These are phyloP conservation scores for Jaculus jaculus DNA, from an alignment of 2,113 vertebrate genomes.

Conservation along the genomic window DNA sequence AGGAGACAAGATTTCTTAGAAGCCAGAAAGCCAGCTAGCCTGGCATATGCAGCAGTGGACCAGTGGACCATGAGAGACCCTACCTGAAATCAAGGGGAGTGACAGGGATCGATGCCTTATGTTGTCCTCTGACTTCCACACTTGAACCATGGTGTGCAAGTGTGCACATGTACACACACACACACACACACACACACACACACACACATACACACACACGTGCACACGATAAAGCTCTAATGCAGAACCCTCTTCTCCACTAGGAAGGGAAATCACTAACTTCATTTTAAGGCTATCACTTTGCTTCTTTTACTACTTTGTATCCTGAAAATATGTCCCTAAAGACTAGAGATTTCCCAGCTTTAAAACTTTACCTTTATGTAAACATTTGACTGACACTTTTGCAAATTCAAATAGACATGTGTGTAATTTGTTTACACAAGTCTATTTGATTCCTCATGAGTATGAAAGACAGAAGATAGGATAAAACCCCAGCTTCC, in stretches of 20 bases:
- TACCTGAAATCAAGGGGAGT: no score
- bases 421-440: background rate
- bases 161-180: no score
- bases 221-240: no score
- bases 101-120: no score
- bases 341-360: background rate
- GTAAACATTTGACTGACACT: background rate
- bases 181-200: no score
- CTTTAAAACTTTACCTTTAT: background rate
- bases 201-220: no score
- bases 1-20: no score
- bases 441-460: rapidly evolving
- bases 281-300: background rate
- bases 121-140: no score
- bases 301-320: background rate
- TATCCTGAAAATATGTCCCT: background rate
- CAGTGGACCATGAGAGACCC: no score
- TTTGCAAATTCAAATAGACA: background rate
- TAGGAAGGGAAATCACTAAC: background rate
- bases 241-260: background rate
- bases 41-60: no score
- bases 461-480: background rate
- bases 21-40: no score
- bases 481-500: background rate
- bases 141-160: no score